Evolutionary conservation across 2,888 invertebrate species (phyloP).

Genomic region (Thereva unica): DNA sequence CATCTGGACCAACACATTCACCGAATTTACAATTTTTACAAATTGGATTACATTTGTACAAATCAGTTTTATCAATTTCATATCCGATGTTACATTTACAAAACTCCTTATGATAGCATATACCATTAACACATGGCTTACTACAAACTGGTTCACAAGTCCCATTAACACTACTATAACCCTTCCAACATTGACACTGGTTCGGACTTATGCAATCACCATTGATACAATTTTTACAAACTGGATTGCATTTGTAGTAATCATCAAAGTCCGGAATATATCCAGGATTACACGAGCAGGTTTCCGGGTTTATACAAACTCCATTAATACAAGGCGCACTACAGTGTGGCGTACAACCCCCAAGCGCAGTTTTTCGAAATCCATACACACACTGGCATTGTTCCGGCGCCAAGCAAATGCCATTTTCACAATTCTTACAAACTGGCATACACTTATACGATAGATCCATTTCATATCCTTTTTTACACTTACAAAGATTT

Average conservation of each 20-base stretch:
- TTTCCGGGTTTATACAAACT: constrained; percentile 57
- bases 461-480: constrained; percentile 53
- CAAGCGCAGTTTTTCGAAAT: constrained; percentile 32
- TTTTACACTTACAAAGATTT: constrained; percentile 18
- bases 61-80: constrained; percentile 46
- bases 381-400: constrained; percentile 44
- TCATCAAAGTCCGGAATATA: constrained; percentile 54
- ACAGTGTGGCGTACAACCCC: constrained; percentile 58
- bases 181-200: constrained; percentile 44
- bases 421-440: constrained; percentile 50
- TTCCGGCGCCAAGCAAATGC: constrained; percentile 45
- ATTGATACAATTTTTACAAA: constrained; percentile 51
- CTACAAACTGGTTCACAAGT: constrained; percentile 58
- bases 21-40: constrained; percentile 47
- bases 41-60: constrained; percentile 40
- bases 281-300: constrained; percentile 54
- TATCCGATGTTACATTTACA: constrained; percentile 56
- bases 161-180: constrained; percentile 31
- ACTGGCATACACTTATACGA: constrained; percentile 50
- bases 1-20: constrained; percentile 45
- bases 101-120: constrained; percentile 57
- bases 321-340: constrained; percentile 57
- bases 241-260: constrained; percentile 53
- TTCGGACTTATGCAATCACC: constrained; percentile 46
- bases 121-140: constrained; percentile 57